Conservation (phyloP, 2,797 vertebrate species). For the Uromys caudimaculatus region DNA sequence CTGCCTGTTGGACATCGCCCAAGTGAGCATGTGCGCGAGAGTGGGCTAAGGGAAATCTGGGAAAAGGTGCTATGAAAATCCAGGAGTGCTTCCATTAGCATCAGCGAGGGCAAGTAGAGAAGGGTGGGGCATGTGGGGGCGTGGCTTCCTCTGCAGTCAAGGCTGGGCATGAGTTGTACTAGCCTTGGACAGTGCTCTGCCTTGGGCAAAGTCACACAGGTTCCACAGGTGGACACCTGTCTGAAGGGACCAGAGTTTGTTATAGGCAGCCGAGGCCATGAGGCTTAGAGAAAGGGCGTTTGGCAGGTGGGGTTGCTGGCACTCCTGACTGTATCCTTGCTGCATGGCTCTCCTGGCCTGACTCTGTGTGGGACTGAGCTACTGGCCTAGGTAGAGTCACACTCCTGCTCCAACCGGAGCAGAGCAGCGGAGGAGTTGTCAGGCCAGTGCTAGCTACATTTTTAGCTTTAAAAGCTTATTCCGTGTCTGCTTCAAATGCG, state of each 20-base stretch:
- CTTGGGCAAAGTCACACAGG: not conserved
- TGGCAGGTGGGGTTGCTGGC: not conserved
- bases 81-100: not conserved
- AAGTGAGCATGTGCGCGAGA: not conserved
- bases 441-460: not conserved
- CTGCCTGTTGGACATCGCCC: not conserved
- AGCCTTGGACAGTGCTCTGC: not conserved
- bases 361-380: not conserved
- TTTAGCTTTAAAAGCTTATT: conserved; percentile 46
- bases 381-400: not conserved
- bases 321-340: fast-evolving
- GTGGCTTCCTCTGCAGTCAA: not conserved
- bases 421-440: not conserved
- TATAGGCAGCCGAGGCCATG: not conserved
- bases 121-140: not conserved
- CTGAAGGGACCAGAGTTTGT: not conserved
- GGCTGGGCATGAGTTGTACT: not conserved
- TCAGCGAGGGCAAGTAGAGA: not conserved
- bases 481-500: not conserved
- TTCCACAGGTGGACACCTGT: not conserved
- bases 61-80: not conserved
- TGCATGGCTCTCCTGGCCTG: not conserved
- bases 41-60: not conserved
- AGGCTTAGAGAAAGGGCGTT: not conserved
- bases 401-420: not conserved